Evolutionary conservation across 2,888 invertebrate genomes (phyloP), one percentile per base, ranked within the genome.

Genomic region (Calameuta pallipes): DNA sequence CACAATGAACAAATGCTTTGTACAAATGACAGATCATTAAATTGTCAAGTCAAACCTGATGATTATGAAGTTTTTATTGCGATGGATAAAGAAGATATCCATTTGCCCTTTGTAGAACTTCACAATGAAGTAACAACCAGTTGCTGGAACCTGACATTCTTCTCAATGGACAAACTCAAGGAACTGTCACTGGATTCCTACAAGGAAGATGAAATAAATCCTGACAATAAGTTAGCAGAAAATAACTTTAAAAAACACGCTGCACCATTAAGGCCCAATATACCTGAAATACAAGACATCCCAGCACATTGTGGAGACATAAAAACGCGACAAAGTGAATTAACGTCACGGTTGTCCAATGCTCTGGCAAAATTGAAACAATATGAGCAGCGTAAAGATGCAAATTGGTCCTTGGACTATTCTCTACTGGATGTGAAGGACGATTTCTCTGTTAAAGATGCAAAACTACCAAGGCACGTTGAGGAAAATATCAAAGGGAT

Each of bases 401-500:
- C 82, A 1, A 81, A 78, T 56, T 80, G 80, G 78, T 75, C 74
- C 13, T 69, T 82, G 13, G 83, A 83, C 35, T 75, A 78, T 75
- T 78, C 80, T 13, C 36, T 73, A 9, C 69, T 76, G 15, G 73
- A 77, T 73, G 76, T 74, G 34, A 82, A 82, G 73, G 80, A 82
- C 34, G 77, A 79, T 69, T 41, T 76, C 31, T 11, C 76, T n/a
- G 73, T 73, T 11, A 77, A 74, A 12, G 77, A 76, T 71, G 75
- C 79, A 70, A 76, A 80, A 78, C 80, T 85, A 34, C 82, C 85
- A 41, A 78, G 76, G 15, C 80, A 84, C 35, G 79, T 85, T 37
- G 82, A 85, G 69, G 83, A 83, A 13, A 82, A 83, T 78, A 80
- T 85, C 3, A 83, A 81, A 74, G 82, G 82, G 69, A 85, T 85